phyloP scores from a whole-genome alignment of 2,888 invertebrate species.

The Chymomyza procnemis region DNA sequence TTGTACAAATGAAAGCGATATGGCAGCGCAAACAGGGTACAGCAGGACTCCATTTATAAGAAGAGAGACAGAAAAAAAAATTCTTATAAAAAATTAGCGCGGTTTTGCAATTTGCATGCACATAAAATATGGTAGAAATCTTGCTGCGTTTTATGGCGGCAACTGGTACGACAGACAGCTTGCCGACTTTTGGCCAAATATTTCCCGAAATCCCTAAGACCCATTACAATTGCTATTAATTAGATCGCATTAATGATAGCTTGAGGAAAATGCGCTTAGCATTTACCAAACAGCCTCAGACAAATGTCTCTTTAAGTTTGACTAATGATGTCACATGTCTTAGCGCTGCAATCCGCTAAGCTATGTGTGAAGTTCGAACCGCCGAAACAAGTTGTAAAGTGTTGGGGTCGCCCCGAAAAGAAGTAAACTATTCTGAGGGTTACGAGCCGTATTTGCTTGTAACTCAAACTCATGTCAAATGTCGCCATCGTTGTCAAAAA shows the following conservation, averaged over 20 bases:
- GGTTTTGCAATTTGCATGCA: constrained; percentile 69
- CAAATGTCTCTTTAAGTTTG: constrained; percentile 68
- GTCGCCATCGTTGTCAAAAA: constrained; percentile 67
- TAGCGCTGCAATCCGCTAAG: constrained; percentile 27
- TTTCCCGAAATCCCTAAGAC: too few relatives aligned
- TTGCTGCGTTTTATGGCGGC: constrained; percentile 19
- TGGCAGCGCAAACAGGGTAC: constrained; percentile 7
- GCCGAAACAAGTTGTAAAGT: constrained; percentile 42
- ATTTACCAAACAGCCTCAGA: constrained; percentile 40
- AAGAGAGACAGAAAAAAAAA: too few relatives aligned
- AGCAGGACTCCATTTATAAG: too few relatives aligned
- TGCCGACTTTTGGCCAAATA: too few relatives aligned
- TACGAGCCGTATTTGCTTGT: constrained; percentile 19
- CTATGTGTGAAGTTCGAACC: constrained; percentile 69
- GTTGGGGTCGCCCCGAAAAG: background rate
- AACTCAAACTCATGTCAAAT: constrained; percentile 69
- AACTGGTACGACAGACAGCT: constrained; percentile 41
- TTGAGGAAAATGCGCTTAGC: constrained; percentile 42
- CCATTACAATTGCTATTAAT: constrained; percentile 8
- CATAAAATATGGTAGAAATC: constrained; percentile 37
- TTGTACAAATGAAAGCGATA: constrained; percentile 58
- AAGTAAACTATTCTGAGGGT: too few relatives aligned
- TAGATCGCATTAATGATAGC: constrained; percentile 49
- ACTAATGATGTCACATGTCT: constrained; percentile 66
- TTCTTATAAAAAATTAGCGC: constrained; percentile 58